phyloP scores from a whole-genome alignment of 2,797 vertebrate genomes.

The Myotis daubentonii region DNA sequence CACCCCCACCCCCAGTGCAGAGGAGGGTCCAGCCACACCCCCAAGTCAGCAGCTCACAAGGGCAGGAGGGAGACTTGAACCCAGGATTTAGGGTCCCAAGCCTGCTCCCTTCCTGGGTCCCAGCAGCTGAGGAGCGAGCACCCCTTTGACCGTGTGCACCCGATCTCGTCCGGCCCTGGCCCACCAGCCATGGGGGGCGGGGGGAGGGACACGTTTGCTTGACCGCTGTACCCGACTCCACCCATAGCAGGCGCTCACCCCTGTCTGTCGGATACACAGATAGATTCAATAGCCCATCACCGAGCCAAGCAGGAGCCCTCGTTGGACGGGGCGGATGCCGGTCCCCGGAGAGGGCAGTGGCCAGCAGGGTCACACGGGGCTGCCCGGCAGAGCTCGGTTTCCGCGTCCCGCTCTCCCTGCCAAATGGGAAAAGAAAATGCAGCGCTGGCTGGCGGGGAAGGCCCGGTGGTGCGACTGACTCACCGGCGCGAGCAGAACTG shows the following conservation, averaged over 20 bases:
- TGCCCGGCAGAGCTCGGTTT: rapidly evolving
- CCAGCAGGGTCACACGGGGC: rapidly evolving
- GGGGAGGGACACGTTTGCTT: rapidly evolving
- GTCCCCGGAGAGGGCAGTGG: neutral
- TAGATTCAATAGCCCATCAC: too few species aligned
- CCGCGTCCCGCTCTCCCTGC: neutral
- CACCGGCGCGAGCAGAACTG: neutral
- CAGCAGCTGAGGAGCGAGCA: rapidly evolving
- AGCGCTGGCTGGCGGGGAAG: neutral
- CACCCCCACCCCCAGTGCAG: too few species aligned
- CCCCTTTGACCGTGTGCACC: rapidly evolving
- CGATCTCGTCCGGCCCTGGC: neutral
- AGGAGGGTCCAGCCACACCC: neutral
- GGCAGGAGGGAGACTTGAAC: neutral
- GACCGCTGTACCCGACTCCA: rapidly evolving
- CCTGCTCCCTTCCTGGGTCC: neutral
- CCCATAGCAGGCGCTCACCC: rapidly evolving
- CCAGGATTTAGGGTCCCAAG: rapidly evolving
- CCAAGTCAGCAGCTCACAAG: neutral
- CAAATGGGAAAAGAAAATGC: neutral
- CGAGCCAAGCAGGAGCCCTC: rapidly evolving
- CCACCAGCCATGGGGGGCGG: rapidly evolving
- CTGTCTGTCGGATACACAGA: too few species aligned
- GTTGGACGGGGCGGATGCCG: rapidly evolving
- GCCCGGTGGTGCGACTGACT: neutral